Base-by-base conservation (phyloP, 2,113 vertebrate genomes). In the Serilophus lunatus region DNA sequence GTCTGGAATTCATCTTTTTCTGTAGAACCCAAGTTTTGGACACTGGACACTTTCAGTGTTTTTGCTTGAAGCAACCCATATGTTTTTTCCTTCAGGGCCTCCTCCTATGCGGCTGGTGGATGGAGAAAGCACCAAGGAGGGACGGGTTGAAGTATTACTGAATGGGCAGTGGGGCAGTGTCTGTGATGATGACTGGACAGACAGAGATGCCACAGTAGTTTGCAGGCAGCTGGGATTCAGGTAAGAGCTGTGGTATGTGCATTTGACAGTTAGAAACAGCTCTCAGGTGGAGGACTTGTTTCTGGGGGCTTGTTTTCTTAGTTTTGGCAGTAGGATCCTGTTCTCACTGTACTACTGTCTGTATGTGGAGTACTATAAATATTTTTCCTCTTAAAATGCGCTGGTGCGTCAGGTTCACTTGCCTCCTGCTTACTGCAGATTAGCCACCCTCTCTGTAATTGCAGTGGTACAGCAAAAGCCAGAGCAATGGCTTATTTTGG, bases 161-260 rank as follows among this genome's bases (percentile, higher is more conserved):
- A 98, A 98, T 13, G 98, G 98, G 8, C 98, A 98, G 95, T 99
- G 99, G 99, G 99, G 99, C 76, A 98, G 98, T 3, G 95, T 99
- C 96, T 99, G 99, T 84, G 98, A 98, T 12, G 97, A 98, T 86
- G 97, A 96, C 93, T 99, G 99, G 99, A 98, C 93, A 56, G 98
- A 98, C 92, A 97, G 97, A 92, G 98, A 99, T 3, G 98, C 99
- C 3, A 60, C 98, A 91, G 99, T 99, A 90, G 98, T 99, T 95
- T 99, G 99, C 97, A 98, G 98, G 74, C 99, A 99, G 89, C 98
- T 99, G 38, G 99, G 99, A 77, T 99, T 98, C 98, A 98, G 98
- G 99, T 99, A 91, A 76, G 51, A 81, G 47, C 31, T 60, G 36
- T 49, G 42, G 9, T 63, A 47, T 5, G 3, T 40, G 17, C n/a